Conservation (phyloP, 2,113 vertebrate genomes). For the Nerophis ophidion region DNA sequence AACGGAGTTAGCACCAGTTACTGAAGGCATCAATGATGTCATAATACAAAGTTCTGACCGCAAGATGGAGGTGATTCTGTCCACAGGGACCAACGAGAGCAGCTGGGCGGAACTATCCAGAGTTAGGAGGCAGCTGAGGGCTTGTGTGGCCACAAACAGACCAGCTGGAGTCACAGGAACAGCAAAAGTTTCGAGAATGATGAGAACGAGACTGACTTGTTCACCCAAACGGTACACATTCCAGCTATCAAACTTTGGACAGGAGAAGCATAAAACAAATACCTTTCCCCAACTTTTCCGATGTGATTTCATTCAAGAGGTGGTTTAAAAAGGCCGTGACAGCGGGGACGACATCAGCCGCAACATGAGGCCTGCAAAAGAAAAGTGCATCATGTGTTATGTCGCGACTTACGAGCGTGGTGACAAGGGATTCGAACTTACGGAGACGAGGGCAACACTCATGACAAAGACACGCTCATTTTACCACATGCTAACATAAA, state of each 20-base stretch:
- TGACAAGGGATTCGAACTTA: too few species aligned
- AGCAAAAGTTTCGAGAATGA: not conserved
- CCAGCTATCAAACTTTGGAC: not conserved
- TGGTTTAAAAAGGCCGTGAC: constrained; percentile 71
- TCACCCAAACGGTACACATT: not conserved
- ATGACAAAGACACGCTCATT: too few species aligned
- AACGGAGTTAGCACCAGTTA: not conserved
- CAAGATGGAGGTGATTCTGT: constrained; percentile 76
- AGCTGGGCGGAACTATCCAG: constrained; percentile 82
- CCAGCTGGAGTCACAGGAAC: constrained; percentile 66
- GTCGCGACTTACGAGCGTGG: too few species aligned
- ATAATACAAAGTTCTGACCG: constrained; percentile 55
- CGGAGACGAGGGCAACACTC: too few species aligned
- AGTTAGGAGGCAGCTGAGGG: constrained; percentile 84
- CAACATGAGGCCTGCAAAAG: constrained; percentile 75
- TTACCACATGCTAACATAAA: too few species aligned
- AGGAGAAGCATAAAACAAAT: constrained; percentile 11
- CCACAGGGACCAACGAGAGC: constrained; percentile 76
- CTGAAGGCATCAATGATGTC: too few species aligned
- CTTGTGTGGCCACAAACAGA: constrained; percentile 86
- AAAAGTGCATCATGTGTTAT: not conserved
- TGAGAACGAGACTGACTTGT: not conserved
- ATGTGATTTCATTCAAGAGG: constrained; percentile 73
- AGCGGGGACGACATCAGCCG: constrained; percentile 59
- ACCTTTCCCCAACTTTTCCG: constrained; percentile 78